Evolutionary conservation across 2,888 invertebrate species (phyloP), one percentile per base, ranked within the genome.

Genomic region (Seira sanloemensis): DNA sequence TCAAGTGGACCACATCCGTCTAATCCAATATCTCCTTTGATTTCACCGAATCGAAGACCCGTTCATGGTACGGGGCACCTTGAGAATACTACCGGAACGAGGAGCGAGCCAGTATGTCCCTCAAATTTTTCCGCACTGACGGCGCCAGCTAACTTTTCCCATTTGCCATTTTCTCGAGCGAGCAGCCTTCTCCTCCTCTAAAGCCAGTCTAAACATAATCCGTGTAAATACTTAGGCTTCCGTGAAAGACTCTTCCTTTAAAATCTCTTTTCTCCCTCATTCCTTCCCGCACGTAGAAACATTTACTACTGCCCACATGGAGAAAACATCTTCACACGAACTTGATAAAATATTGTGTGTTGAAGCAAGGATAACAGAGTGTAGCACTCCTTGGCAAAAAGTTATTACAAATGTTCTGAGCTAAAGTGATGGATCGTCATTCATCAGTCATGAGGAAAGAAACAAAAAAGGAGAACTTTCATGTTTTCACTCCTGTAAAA

Each of bases 61-160:
- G 5, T 37, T 37, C 37, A n/a, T n/a, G n/a, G n/a, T 7, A 37
- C 37, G 37, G 37, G 37, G 37, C 12, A 37, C 5, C 5, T 4
- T 37, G 37, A 37, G 37, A n/a, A 37, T 37, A 37, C 12, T 37
- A n/a, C n/a, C n/a, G n/a, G n/a, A n/a, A 12, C 23, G 21, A 25
- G 16, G 25, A 67, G 23, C 25, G 66, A 66, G 66, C 16, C 37
- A 74, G 16, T 62, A 58, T 71, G 62, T 71, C 78, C 12, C 37
- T 12, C 37, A 4, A 12, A 7, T 37, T 78, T 78, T 77, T 71
- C 71, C 71, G 69, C 71, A 65, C 62, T 69, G 71, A 37, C 71
- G 78, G 78, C 78, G 71, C 78, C 71, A 71, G 9, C 37, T 27
- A 71, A 78, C 71, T 71, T 78, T 78, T 65, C 25, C 71, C 78